Percentiles rank a stretch among this genome's conserved stretches.
Conservation (phyloP, 2,113 vertebrate genomes). For the Chaenogobius annularis region DNA sequence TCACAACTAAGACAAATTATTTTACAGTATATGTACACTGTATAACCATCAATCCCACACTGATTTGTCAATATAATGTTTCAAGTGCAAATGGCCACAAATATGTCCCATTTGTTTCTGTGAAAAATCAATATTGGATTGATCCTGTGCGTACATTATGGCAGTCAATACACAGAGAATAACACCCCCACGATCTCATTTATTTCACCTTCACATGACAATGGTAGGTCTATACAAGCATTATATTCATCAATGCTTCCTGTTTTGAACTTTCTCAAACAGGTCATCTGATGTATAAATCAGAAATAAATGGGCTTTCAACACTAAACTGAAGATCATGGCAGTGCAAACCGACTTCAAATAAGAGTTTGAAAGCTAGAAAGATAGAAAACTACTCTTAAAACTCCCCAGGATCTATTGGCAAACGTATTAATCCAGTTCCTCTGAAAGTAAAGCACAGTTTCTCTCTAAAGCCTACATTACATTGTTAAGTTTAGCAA, state of each 20-base stretch:
- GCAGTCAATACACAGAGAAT: not conserved
- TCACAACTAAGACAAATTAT: not conserved
- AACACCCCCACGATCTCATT: not conserved
- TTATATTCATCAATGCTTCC: too few relatives aligned
- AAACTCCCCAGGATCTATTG: not conserved
- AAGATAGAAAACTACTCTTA: not conserved
- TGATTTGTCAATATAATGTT: not conserved
- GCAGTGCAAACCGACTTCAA: not conserved
- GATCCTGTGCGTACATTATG: not conserved
- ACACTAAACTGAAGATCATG: not conserved
- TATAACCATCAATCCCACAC: not conserved
- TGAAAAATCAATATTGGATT: not conserved
- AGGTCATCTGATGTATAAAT: not conserved
- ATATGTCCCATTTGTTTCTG: not conserved
- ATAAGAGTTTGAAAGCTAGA: not conserved
- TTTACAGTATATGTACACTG: constrained; percentile 1
- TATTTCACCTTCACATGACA: not conserved
- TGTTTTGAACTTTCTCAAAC: not conserved
- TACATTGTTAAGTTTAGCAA: not conserved
- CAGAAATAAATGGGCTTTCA: not conserved
- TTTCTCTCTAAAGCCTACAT: not conserved
- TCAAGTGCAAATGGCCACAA: not conserved
- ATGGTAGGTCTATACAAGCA: not conserved
- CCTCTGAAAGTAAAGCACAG: not conserved
- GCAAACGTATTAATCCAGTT: not conserved